Evolutionary conservation across 2,797 vertebrate species (phyloP).

Genomic region (Phoeniculus purpureus): DNA sequence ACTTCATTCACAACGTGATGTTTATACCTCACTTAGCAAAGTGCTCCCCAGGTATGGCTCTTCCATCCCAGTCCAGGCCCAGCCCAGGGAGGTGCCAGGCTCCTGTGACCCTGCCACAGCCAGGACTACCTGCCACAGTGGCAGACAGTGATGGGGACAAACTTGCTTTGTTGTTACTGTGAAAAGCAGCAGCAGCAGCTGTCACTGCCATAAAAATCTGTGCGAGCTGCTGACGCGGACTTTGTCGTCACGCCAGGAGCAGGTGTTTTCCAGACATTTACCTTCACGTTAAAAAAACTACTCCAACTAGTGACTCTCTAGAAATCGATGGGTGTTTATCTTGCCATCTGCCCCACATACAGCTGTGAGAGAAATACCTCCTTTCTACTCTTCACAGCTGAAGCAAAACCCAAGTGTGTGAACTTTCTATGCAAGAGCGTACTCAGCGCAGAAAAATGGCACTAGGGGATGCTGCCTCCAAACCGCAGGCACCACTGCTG

Average conservation of each 20-base stretch:
- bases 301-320: background rate
- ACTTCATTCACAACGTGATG: background rate
- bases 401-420: background rate
- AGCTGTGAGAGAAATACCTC: background rate
- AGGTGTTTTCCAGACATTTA: conserved; percentile 7
- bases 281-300: background rate
- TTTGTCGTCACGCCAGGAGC: background rate
- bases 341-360: conserved; percentile 27
- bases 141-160: background rate
- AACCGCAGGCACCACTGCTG: background rate
- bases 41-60: background rate
- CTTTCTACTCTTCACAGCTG: background rate
- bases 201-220: background rate
- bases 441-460: background rate
- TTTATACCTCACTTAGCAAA: background rate
- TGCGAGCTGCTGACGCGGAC: background rate
- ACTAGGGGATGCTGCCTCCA: background rate
- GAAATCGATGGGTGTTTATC: background rate
- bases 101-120: background rate
- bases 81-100: background rate
- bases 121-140: background rate
- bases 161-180: background rate
- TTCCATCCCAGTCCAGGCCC: background rate
- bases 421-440: background rate
- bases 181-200: background rate